These are phyloP conservation scores for Ectemnius continuus DNA, from an alignment of 2,888 invertebrate species.

Conservation along the genomic window DNA sequence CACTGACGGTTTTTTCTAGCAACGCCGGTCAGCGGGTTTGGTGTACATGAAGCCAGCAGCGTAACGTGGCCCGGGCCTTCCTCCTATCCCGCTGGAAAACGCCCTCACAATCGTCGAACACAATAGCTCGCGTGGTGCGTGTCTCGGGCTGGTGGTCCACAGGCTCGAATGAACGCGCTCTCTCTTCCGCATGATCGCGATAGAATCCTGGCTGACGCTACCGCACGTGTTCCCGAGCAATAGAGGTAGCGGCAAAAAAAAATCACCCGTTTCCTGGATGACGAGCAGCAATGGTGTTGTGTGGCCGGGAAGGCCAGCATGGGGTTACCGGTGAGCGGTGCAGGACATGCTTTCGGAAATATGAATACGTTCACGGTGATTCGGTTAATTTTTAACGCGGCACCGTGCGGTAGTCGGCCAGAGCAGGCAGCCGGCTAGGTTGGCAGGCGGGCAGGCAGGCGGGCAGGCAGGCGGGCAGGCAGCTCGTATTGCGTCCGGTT, in stretches of 20 bases:
- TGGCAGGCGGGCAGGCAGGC: background rate
- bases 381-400: conserved; percentile 63
- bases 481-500: conserved; percentile 58
- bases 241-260: conserved; percentile 42
- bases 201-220: conserved; percentile 32
- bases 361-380: conserved; percentile 61
- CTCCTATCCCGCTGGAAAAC: background rate
- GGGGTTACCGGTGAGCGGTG: background rate
- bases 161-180: conserved; percentile 37
- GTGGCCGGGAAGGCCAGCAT: background rate
- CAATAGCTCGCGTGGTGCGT: conserved; percentile 22
- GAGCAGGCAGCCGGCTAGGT: conserved; percentile 34
- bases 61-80: no score
- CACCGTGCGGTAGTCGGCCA: conserved; percentile 13
- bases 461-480: conserved; percentile 22
- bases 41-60: no score
- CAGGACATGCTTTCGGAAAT: conserved; percentile 41
- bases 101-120: background rate
- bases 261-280: conserved; percentile 25
- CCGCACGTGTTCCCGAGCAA: conserved; percentile 36
- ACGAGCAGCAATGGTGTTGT: background rate
- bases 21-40: background rate
- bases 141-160: conserved; percentile 27
- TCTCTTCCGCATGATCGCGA: conserved; percentile 43
- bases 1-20: background rate